Conservation (phyloP, 2,797 vertebrate genomes). For the Smutsia temminckii region DNA sequence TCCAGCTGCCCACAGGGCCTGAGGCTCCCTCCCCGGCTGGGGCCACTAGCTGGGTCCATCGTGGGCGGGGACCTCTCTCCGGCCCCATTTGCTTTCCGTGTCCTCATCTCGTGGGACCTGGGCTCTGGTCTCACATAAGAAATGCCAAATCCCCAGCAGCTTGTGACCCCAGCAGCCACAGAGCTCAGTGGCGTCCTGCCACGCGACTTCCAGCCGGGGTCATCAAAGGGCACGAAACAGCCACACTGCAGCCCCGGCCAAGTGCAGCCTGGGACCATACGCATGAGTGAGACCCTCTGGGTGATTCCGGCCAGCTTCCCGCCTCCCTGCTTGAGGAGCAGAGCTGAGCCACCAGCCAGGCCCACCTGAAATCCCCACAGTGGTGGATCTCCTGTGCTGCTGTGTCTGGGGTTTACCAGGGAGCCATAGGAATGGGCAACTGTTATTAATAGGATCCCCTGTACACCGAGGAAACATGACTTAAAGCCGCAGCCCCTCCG, state of each 20-base stretch:
- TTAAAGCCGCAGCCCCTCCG: background rate
- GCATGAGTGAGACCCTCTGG: accelerated
- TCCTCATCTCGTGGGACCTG: accelerated
- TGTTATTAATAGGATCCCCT: background rate
- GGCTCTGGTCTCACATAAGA: background rate
- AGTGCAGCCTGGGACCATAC: background rate
- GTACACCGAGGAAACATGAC: background rate
- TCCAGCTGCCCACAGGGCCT: background rate
- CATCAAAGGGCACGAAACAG: background rate
- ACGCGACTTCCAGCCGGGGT: background rate
- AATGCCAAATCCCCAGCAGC: background rate
- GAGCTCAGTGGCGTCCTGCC: accelerated
- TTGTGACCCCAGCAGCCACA: accelerated
- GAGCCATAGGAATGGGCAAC: background rate
- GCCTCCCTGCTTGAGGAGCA: background rate
- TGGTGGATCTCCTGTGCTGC: background rate
- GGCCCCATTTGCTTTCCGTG: accelerated
- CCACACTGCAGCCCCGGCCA: accelerated
- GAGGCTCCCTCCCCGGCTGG: background rate
- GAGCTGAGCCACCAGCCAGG: background rate
- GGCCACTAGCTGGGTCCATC: background rate
- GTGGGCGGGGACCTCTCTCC: too few species aligned
- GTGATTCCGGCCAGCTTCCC: background rate
- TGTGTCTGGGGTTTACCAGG: background rate
- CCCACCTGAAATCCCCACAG: accelerated